Conservation (phyloP, 1,140 invertebrate genomes). For the Drosophila orena region DNA sequence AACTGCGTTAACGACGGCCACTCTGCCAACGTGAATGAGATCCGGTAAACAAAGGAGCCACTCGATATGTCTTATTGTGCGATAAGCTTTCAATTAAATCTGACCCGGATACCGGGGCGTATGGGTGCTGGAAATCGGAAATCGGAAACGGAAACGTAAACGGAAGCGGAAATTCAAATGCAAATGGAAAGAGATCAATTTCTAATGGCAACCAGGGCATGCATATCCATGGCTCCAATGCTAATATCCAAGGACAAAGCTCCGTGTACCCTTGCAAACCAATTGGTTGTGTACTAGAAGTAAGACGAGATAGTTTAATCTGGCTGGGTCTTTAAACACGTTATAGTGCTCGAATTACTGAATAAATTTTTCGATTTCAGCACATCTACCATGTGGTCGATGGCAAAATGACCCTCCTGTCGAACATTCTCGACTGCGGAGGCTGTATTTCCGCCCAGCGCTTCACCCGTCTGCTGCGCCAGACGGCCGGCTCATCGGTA, state of each 20-base stretch:
- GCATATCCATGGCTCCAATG: neutral
- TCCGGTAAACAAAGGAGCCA: conserved; percentile 19
- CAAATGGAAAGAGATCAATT: conserved; percentile 7
- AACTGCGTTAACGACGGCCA: conserved; percentile 21
- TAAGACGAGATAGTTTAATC: too few relatives aligned
- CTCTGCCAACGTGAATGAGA: conserved; percentile 1
- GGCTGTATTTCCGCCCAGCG: conserved; percentile 23
- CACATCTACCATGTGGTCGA: conserved; percentile 17
- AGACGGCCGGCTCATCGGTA: conserved; percentile 12
- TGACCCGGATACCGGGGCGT: conserved; percentile 4
- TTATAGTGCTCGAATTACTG: neutral
- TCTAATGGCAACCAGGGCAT: conserved; percentile 1
- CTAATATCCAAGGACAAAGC: conserved; percentile 8
- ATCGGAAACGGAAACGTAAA: neutral
- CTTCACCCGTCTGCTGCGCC: conserved; percentile 22
- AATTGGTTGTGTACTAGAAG: neutral
- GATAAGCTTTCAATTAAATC: conserved; percentile 59
- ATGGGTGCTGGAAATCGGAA: neutral
- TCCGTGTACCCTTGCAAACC: neutral
- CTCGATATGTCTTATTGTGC: conserved; percentile 22
- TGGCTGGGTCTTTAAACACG: too few relatives aligned
- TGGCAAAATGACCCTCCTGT: conserved; percentile 36
- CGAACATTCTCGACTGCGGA: conserved; percentile 16
- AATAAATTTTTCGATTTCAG: neutral
- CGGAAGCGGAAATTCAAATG: conserved; percentile 1